A percentile compares a stretch with the other conserved stretches of the same genome.
phyloP scores from a whole-genome alignment of 2,113 vertebrate genomes.

The Cryptomyrus ogoouensis region DNA sequence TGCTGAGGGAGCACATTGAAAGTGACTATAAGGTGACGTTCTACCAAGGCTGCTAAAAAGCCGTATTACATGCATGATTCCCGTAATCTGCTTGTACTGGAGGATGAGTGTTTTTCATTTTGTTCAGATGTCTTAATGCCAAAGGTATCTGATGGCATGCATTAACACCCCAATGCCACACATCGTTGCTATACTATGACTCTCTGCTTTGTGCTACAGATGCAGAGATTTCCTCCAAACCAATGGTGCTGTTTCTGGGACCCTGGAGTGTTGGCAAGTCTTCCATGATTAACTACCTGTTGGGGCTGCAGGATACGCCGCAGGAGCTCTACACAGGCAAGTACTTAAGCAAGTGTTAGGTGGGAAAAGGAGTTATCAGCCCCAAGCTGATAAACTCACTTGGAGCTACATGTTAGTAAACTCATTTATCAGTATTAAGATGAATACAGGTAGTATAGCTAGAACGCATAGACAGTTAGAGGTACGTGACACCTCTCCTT shows the following conservation, averaged over 20 bases:
- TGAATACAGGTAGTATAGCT: background rate
- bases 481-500: background rate
- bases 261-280: slow-evolving; percentile 98
- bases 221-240: slow-evolving; percentile 96
- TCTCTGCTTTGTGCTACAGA: slow-evolving; percentile 57
- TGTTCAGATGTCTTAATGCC: background rate
- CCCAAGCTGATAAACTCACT: background rate
- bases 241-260: slow-evolving; percentile 95
- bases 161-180: background rate
- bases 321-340: slow-evolving; percentile 98
- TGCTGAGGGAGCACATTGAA: background rate
- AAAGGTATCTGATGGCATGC: background rate
- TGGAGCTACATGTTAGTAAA: background rate
- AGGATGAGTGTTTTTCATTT: background rate
- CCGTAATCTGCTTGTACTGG: background rate
- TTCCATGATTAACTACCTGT: slow-evolving; percentile 98
- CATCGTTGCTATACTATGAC: background rate
- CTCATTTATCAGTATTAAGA: background rate
- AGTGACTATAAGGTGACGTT: background rate
- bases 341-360: background rate
- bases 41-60: background rate
- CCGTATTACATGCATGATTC: background rate
- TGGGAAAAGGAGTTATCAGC: background rate
- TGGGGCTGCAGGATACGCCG: slow-evolving; percentile 81
- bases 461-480: background rate